Conservation (phyloP, 2,888 invertebrate genomes). For the Cryptophagus acutangulus region DNA sequence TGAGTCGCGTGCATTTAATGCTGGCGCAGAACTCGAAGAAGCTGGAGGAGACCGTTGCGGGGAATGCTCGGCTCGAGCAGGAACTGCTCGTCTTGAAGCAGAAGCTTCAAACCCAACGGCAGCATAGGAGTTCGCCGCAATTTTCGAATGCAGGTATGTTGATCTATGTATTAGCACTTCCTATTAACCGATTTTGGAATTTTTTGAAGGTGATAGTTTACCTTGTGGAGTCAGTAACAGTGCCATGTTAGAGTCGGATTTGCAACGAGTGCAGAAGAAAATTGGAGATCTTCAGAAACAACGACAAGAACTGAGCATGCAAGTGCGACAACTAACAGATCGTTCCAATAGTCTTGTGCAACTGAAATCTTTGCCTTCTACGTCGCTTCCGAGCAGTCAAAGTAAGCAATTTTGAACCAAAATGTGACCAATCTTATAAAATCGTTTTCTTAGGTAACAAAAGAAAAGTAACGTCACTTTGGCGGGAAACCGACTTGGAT, state of each 20-base stretch:
- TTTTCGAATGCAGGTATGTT: slow-evolving; percentile 43
- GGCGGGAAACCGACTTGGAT: slow-evolving; percentile 89
- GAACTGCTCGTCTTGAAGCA: slow-evolving; percentile 80
- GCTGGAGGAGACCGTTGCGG: slow-evolving; percentile 87
- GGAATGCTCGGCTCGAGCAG: slow-evolving; percentile 83
- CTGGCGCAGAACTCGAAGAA: slow-evolving; percentile 90
- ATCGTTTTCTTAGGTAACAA: slow-evolving; percentile 42
- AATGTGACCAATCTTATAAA: background rate
- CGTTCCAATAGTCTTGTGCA: slow-evolving; percentile 69
- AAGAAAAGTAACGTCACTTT: slow-evolving; percentile 63
- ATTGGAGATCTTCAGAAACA: slow-evolving; percentile 83
- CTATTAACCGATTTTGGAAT: background rate
- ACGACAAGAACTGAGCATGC: slow-evolving; percentile 78
- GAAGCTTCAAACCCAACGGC: slow-evolving; percentile 69
- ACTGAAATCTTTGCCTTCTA: slow-evolving; percentile 40
- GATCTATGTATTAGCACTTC: background rate
- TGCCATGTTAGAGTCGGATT: slow-evolving; percentile 71
- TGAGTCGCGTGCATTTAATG: slow-evolving; percentile 78
- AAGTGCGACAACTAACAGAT: slow-evolving; percentile 79
- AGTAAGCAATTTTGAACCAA: slow-evolving; percentile 10
- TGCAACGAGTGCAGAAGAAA: slow-evolving; percentile 75
- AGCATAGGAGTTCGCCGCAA: slow-evolving; percentile 48
- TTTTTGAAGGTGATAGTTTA: slow-evolving; percentile 43
- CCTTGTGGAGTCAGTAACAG: slow-evolving; percentile 55
- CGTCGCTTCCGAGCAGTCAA: slow-evolving; percentile 21